Base-by-base conservation (phyloP, 1,140 invertebrate species). In the Drosophila malerkotliana region DNA sequence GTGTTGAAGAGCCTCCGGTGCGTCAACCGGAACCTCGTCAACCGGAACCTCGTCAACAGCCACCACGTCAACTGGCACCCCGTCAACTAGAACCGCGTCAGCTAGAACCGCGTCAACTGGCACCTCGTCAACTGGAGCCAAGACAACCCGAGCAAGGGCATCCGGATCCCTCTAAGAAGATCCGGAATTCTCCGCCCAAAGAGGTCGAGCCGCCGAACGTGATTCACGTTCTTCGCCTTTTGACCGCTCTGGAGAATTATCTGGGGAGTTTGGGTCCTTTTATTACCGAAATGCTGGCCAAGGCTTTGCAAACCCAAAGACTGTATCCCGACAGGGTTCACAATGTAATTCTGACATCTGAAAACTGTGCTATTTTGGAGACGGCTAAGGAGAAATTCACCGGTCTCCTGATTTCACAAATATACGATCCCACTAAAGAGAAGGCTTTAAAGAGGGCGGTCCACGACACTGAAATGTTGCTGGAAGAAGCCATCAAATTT, bases 181-280 rank as follows among this genome's bases (percentile, higher is more conserved):
- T 34, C 6, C n/a, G 37, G 21, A 67, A 28, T 37, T 37, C 34
- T 37, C 34, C 34, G 37, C 44, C 66, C 5, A 9, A 30, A 1
- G 18, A 51, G 8, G 30, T 24, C 3, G 68, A 63, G 6, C 24
- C 55, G 2, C 32, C 75, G 8, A 85, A 88, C 48, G 72, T 82
- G 8, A 94, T 97, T 8, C 94, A 94, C 12, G 94, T 96, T 6
- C 90, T 97, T 15, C 92, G 96, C 12, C 90, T 96, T 15, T 91
- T 97, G 0, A 96, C 96, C 2, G 96, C 96, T 1, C 91, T 97
- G 1, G 96, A 97, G 90, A 94, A 94, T 68, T 94, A 96, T 79
- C 91, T 97, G 3, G 96, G 96, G 41, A 96, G 96, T 24, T 91
- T 97, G 1, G 96, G 96, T 0, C 96, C 96, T 0, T 95, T 94